Conservation (phyloP, 2,888 invertebrate genomes). For the Micropterix aruncella region DNA sequence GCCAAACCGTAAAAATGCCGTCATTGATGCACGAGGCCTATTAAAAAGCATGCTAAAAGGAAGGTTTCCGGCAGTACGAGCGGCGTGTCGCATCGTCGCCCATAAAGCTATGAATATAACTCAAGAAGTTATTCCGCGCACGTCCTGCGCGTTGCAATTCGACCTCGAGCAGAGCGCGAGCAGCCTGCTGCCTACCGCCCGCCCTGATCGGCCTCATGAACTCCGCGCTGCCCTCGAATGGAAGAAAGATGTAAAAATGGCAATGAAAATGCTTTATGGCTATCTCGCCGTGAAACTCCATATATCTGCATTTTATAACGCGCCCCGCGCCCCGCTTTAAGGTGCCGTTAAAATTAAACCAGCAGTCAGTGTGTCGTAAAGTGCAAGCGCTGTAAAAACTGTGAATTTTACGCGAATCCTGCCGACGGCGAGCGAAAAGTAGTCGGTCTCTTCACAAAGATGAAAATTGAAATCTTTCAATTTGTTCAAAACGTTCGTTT, state of each 20-base stretch:
- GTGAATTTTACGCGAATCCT: background rate
- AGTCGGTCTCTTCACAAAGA: too few species aligned
- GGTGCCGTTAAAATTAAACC: background rate
- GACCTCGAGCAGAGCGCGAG: too few species aligned
- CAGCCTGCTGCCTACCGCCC: too few species aligned
- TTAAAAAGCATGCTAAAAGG: constrained; percentile 6
- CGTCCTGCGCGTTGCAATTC: too few species aligned
- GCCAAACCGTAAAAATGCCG: too few species aligned
- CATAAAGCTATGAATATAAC: constrained; percentile 39
- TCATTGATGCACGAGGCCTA: background rate
- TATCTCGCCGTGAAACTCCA: background rate
- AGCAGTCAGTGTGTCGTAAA: background rate
- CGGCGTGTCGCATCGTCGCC: too few species aligned
- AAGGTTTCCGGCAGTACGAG: too few species aligned
- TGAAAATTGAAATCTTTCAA: too few species aligned
- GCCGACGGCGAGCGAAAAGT: too few species aligned
- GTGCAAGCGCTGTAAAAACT: background rate
- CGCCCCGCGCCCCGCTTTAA: background rate
- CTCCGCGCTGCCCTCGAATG: background rate
- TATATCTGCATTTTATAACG: background rate
- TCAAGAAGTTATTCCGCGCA: constrained; percentile 30
- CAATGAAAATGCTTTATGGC: background rate
- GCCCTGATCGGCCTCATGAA: too few species aligned
- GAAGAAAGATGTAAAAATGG: background rate
- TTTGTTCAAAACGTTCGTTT: too few species aligned